These are phyloP conservation scores for Odontomachus brunneus DNA, from an alignment of 1,140 invertebrate genomes.

Conservation along the genomic window DNA sequence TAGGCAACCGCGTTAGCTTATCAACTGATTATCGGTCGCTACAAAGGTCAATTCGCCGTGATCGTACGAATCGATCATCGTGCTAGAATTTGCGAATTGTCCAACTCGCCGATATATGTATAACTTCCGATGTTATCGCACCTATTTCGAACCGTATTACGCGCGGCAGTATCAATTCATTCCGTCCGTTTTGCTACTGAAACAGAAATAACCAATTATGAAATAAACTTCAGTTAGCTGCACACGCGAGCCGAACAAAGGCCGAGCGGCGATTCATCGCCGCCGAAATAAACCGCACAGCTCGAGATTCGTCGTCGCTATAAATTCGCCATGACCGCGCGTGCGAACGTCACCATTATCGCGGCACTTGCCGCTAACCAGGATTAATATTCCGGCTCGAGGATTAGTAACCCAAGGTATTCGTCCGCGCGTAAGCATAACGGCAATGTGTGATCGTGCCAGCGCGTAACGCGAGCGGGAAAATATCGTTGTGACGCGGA, in stretches of 20 bases:
- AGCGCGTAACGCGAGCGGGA: conserved; percentile 18
- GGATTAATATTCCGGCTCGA: conserved; percentile 64
- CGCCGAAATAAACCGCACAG: conserved; percentile 36
- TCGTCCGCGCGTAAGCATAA: neutral
- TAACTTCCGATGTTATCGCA: neutral
- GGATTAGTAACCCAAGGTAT: conserved; percentile 68
- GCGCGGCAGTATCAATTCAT: too few species aligned
- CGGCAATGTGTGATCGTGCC: neutral
- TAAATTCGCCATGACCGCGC: conserved; percentile 66
- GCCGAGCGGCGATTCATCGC: conserved; percentile 16
- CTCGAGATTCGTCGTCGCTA: conserved; percentile 38
- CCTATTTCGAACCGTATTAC: too few species aligned
- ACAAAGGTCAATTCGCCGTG: neutral
- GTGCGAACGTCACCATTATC: conserved; percentile 68
- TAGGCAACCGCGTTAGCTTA: neutral
- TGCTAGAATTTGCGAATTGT: conserved; percentile 1
- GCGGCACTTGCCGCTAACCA: conserved; percentile 65
- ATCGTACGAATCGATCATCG: neutral
- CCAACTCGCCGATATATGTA: neutral
- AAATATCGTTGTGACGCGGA: conserved; percentile 36
- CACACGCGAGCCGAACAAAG: neutral
- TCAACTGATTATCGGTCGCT: neutral
- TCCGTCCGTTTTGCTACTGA: too few species aligned
- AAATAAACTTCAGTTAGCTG: neutral
- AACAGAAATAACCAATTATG: neutral